Conservation (phyloP, 2,797 vertebrate species). For the Melopsittacus undulatus region DNA sequence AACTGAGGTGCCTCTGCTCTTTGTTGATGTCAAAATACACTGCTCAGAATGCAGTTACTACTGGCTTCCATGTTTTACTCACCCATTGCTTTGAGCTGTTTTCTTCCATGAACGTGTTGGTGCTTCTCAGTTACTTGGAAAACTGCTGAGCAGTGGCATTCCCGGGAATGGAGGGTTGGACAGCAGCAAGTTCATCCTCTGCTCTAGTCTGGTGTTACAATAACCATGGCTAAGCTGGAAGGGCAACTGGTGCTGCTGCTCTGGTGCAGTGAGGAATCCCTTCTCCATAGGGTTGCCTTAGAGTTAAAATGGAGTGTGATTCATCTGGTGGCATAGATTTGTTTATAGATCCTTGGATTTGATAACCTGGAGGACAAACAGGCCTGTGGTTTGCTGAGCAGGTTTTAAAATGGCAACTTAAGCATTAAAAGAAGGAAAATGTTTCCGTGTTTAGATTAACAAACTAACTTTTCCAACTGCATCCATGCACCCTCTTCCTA, state of each 20-base stretch:
- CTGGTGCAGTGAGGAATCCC: neutral
- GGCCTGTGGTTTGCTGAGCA: neutral
- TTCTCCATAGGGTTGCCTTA: neutral
- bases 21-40: neutral
- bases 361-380: neutral
- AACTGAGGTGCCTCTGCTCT: neutral
- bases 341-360: neutral
- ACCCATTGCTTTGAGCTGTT: accelerated
- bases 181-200: neutral
- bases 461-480: neutral
- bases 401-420: neutral
- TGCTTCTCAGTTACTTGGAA: neutral
- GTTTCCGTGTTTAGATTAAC: neutral
- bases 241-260: neutral
- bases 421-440: neutral
- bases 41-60: neutral
- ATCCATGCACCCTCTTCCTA: neutral
- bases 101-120: neutral
- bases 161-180: neutral
- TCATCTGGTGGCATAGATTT: neutral
- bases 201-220: neutral
- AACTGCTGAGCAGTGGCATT: neutral
- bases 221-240: neutral
- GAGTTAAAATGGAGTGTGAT: neutral
- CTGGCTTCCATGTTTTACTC: neutral